Conservation (phyloP, 2,113 vertebrate species). For the Ivindomyrus marchei region DNA sequence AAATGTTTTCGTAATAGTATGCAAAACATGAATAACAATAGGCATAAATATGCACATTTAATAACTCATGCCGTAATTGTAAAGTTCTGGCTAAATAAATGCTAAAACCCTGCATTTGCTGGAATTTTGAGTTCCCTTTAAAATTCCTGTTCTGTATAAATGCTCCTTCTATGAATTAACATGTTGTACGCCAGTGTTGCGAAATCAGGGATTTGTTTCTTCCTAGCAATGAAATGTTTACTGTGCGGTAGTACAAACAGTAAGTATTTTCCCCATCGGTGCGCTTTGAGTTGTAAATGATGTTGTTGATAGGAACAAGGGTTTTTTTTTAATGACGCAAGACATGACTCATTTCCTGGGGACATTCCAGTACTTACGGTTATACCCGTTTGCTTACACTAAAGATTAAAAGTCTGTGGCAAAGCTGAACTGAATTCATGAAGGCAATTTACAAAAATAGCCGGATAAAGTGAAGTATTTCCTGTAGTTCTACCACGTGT, state of each 20-base stretch:
- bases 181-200: not conserved
- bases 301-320: not conserved
- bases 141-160: not conserved
- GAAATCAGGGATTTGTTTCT: not conserved
- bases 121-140: not conserved
- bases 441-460: not conserved
- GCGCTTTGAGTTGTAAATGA: not conserved
- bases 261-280: not conserved
- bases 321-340: not conserved
- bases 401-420: not conserved
- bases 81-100: not conserved
- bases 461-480: not conserved
- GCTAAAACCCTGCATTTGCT: not conserved
- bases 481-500: not conserved
- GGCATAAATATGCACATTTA: not conserved
- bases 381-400: not conserved
- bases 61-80: not conserved
- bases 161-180: not conserved
- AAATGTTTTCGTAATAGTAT: not conserved
- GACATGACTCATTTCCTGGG: slow-evolving; percentile 13
- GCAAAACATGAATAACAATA: not conserved
- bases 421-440: not conserved
- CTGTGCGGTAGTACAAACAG: not conserved
- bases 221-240: not conserved
- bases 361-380: not conserved